A percentile compares a stretch with the other conserved stretches of the same genome.
phyloP scores from a whole-genome alignment of 2,888 invertebrate genomes.

The Trissonchulus latispiculum region DNA sequence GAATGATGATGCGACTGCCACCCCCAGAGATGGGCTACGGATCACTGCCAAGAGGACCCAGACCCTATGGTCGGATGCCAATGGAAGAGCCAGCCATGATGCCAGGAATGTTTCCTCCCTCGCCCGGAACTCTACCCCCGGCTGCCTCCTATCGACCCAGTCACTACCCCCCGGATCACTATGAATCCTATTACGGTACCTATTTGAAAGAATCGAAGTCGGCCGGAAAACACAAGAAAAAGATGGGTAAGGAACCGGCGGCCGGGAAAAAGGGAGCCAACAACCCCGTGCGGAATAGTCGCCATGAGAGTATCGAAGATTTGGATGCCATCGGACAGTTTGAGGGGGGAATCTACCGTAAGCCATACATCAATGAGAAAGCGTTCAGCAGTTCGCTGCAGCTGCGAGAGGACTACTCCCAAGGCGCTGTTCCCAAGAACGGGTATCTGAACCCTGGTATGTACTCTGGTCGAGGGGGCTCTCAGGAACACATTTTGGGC shows the following conservation, averaged over 20 bases:
- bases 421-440: too few relatives aligned
- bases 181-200: slow-evolving; percentile 39
- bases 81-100: slow-evolving; percentile 11
- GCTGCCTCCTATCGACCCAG: not conserved
- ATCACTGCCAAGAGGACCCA: not conserved
- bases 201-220: slow-evolving; percentile 26
- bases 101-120: slow-evolving; percentile 1
- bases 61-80: not conserved
- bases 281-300: not conserved
- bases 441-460: too few relatives aligned
- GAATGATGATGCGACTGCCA: slow-evolving; percentile 24
- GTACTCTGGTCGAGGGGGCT: too few relatives aligned
- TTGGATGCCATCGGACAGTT: slow-evolving; percentile 25
- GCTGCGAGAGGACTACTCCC: not conserved
- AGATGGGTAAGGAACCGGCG: not conserved
- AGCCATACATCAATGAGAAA: slow-evolving; percentile 21
- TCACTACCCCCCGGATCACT: slow-evolving; percentile 31
- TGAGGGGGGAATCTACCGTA: slow-evolving; percentile 34
- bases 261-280: not conserved
- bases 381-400: slow-evolving; percentile 16
- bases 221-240: not conserved
- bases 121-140: not conserved
- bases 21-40: slow-evolving; percentile 32
- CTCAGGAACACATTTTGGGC: too few relatives aligned
- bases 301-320: not conserved